A percentile compares a stretch with the other conserved stretches of the same genome.
phyloP scores from a whole-genome alignment of 1,140 invertebrate genomes.

The Apocrypta bakeri region DNA sequence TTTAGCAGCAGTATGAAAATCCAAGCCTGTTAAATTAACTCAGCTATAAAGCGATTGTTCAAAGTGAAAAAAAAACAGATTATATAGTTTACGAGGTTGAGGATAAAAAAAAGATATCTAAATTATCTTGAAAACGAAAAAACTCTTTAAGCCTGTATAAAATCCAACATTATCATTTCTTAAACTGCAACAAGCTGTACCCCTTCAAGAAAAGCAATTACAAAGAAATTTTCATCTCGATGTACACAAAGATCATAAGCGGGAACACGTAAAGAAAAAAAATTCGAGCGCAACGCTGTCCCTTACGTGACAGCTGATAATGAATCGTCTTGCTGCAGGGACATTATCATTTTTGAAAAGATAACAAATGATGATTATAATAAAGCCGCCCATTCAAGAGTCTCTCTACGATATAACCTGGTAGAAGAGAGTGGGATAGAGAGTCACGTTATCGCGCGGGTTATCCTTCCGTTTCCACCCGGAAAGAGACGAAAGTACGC shows the following conservation, averaged over 20 bases:
- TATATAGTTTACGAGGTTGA: not conserved
- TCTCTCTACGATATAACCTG: not conserved
- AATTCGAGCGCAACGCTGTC: constrained; percentile 5
- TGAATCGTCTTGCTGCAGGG: constrained; percentile 42
- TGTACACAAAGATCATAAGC: not conserved
- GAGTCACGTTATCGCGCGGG: constrained; percentile 31
- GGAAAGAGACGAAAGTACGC: constrained; percentile 35
- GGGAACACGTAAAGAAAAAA: not conserved
- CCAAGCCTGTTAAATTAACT: too few relatives aligned
- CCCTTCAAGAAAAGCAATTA: not conserved
- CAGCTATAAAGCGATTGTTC: too few relatives aligned
- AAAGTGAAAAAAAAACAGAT: too few relatives aligned
- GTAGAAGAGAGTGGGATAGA: not conserved
- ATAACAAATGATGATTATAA: constrained; percentile 68
- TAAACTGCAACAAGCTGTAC: not conserved
- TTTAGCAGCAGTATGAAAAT: too few relatives aligned
- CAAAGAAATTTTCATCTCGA: not conserved
- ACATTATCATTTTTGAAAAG: constrained; percentile 64
- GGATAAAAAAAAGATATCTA: too few relatives aligned
- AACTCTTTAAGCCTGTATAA: too few relatives aligned
- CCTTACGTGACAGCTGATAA: constrained; percentile 34
- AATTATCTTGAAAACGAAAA: too few relatives aligned
- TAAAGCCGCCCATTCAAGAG: constrained; percentile 61
- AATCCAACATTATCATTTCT: too few relatives aligned
- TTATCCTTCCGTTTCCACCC: constrained; percentile 51